Percentiles rank a stretch among this genome's conserved stretches.
These are phyloP conservation scores for Pionites leucogaster DNA, from an alignment of 2,113 vertebrate species.

Conservation along the genomic window DNA sequence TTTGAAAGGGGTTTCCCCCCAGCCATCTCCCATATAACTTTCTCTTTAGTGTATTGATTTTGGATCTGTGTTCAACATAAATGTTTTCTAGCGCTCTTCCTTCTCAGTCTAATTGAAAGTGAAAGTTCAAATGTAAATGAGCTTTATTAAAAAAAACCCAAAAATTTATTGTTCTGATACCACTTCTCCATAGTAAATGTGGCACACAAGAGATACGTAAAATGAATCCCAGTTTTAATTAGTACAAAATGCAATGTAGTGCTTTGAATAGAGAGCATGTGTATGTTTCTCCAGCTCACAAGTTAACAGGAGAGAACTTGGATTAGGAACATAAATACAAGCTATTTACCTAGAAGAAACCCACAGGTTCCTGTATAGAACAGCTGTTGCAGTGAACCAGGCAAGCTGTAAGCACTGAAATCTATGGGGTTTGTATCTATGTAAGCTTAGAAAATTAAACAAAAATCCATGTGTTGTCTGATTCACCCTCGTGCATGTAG, in stretches of 20 bases:
- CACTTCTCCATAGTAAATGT: background rate
- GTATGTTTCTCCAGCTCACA: background rate
- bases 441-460: background rate
- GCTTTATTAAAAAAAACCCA: background rate
- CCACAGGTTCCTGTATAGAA: background rate
- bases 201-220: background rate
- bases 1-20: background rate
- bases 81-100: background rate
- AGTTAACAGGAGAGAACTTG: background rate
- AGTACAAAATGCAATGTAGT: background rate
- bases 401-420: background rate
- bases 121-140: background rate
- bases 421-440: background rate
- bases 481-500: background rate
- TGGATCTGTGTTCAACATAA: background rate
- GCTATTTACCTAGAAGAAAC: background rate
- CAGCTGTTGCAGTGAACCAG: background rate
- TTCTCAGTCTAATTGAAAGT: background rate
- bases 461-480: background rate
- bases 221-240: background rate
- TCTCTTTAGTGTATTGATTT: background rate
- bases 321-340: background rate
- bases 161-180: background rate
- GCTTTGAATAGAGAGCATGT: background rate
- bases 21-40: background rate